Evolutionary conservation across 2,888 invertebrate species (phyloP), one percentile per base, ranked within the genome.

Genomic region (Drosophila emarginata): DNA sequence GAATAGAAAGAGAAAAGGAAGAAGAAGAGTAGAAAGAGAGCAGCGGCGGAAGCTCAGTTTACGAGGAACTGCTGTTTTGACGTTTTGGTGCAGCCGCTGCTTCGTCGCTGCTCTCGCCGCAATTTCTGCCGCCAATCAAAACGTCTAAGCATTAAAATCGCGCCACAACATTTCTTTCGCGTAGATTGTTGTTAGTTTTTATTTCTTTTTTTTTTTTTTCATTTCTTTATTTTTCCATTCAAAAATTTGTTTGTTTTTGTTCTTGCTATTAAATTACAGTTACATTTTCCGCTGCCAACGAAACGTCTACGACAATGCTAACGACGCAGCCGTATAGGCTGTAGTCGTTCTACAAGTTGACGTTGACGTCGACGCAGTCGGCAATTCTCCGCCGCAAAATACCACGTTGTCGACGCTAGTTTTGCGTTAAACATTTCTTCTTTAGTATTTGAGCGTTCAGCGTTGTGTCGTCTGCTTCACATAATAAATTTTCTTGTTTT

Each of bases 381-480:
- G 4, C 18, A 37, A 15, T 37, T 18, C 21, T 32, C 15, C 32
- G 9, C 15, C 14, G 40, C 6, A 32, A 11, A 32, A 32, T 28
- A 21, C 26, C 28, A 40, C 51, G 51, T 69, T 36, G 32, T 52
- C 53, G 28, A 45, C 60, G 60, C 36, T 71, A 65, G 65, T 61
- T 70, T 70, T 50, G 45, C 14, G 36, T 50, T n/a, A 37, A 56
- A 37, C 18, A 50, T 28, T 23, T 21, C 59, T 64, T 73, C 68
- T 73, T 76, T 68, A 81, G 81, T 83, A 70, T 81, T 72, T 67
- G 26, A 75, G 71, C 72, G 75, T 75, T 72, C 70, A 72, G 77
- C 81, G 72, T 66, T 73, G 78, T 64, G 79, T 59, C 64, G 79
- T 59, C 64, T 61, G 71, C 75, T 80, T 61, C 69, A 71, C 52